These are phyloP conservation scores for Lonchura striata DNA, from an alignment of 2,113 vertebrate genomes.

Conservation along the genomic window DNA sequence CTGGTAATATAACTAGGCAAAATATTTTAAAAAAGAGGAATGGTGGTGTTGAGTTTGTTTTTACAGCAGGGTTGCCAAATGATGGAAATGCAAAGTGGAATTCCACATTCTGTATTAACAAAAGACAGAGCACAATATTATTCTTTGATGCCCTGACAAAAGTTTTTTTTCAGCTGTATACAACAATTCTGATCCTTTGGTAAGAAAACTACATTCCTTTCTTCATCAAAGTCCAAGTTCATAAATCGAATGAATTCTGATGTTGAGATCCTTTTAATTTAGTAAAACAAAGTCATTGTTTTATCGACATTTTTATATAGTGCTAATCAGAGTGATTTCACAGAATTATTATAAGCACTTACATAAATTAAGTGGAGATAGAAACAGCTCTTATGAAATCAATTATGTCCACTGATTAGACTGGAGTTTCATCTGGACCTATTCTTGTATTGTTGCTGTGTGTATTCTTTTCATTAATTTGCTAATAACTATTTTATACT, in stretches of 20 bases:
- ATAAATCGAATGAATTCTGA: background rate
- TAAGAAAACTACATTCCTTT: conserved; percentile 12
- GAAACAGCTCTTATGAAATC: background rate
- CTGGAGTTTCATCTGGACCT: background rate
- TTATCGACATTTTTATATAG: background rate
- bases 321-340: background rate
- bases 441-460: background rate
- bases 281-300: background rate
- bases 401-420: background rate
- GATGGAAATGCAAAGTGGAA: conserved; percentile 67
- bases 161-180: conserved; percentile 11
- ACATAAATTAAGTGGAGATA: background rate
- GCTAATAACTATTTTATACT: background rate
- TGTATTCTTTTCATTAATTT: background rate
- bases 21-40: conserved; percentile 62
- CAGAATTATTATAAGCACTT: background rate
- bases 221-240: background rate
- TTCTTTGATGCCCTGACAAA: conserved; percentile 24
- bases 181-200: background rate
- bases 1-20: conserved; percentile 62
- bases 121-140: conserved; percentile 35
- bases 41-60: conserved; percentile 58
- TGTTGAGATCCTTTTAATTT: conserved; percentile 16
- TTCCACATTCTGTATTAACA: conserved; percentile 53
- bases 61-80: conserved; percentile 49